Evolutionary conservation across 2,888 invertebrate genomes (phyloP).

Genomic region (Koerneria pararmatus): DNA sequence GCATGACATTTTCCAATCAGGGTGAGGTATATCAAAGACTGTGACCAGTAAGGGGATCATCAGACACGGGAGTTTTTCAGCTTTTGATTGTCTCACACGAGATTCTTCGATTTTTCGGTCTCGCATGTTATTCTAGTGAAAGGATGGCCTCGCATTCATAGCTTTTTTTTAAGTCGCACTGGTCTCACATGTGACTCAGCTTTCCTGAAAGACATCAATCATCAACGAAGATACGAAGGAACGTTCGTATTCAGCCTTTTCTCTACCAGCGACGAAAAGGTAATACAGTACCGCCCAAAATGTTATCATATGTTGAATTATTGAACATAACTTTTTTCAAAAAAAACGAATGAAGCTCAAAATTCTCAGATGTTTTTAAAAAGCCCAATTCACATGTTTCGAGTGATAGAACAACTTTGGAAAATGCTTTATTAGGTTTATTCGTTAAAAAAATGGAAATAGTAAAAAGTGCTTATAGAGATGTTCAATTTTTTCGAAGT

Average conservation of each 20-base stretch:
- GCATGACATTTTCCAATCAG: too few relatives aligned
- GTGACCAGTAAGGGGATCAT: too few relatives aligned
- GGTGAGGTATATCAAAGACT: too few relatives aligned
- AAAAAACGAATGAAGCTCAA: background rate
- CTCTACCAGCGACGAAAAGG: slow-evolving; percentile 55
- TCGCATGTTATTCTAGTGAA: too few relatives aligned
- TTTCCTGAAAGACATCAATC: slow-evolving; percentile 55
- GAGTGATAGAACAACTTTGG: background rate
- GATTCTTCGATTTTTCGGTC: too few relatives aligned
- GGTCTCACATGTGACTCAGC: slow-evolving; percentile 56
- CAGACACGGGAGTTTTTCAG: too few relatives aligned
- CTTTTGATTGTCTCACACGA: too few relatives aligned
- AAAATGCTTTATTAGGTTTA: background rate
- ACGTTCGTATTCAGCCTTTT: slow-evolving; percentile 51
- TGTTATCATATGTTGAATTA: background rate
- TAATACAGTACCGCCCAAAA: slow-evolving; percentile 10
- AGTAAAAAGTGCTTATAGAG: too few relatives aligned
- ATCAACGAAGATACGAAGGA: slow-evolving; percentile 50
- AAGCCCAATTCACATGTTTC: background rate
- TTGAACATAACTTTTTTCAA: background rate
- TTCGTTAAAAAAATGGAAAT: too few relatives aligned
- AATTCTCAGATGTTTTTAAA: background rate
- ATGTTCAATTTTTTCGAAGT: too few relatives aligned
- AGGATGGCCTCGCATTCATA: too few relatives aligned
- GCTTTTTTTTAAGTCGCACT: slow-evolving; percentile 33